Conservation (phyloP, 2,797 vertebrate genomes). For the Acrocephalus scirpaceus region DNA sequence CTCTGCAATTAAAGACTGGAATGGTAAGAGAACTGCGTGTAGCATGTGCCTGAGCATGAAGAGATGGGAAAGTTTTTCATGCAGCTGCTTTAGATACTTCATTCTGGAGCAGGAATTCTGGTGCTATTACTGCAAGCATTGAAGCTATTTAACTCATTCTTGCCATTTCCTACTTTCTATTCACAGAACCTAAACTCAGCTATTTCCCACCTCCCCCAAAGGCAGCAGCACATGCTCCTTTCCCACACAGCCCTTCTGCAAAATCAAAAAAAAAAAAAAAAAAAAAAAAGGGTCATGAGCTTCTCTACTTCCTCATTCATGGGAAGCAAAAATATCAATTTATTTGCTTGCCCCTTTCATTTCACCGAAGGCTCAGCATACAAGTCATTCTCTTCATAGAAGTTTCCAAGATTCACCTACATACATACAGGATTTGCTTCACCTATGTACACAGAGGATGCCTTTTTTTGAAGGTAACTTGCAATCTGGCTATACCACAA, state of each 20-base stretch:
- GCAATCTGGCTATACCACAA: background rate
- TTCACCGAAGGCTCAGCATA: background rate
- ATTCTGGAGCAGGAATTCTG: background rate
- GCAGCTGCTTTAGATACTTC: background rate
- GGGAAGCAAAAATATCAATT: background rate
- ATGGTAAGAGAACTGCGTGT: background rate
- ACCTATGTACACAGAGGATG: no score
- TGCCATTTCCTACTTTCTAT: background rate
- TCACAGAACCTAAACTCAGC: background rate
- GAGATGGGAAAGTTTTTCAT: background rate
- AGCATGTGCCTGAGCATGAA: background rate
- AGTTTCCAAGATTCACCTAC: background rate
- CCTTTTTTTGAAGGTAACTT: background rate
- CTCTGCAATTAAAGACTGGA: background rate
- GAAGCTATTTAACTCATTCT: background rate
- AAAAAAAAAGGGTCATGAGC: background rate
- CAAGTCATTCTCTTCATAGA: background rate
- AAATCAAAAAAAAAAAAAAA: background rate
- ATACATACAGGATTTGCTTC: background rate
- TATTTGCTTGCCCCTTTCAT: background rate
- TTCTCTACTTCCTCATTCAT: background rate
- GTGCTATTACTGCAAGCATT: background rate
- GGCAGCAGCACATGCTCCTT: background rate
- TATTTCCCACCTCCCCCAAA: background rate
- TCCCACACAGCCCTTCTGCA: background rate